Conservation (phyloP, 1,140 invertebrate species). For the Cephus cinctus region DNA sequence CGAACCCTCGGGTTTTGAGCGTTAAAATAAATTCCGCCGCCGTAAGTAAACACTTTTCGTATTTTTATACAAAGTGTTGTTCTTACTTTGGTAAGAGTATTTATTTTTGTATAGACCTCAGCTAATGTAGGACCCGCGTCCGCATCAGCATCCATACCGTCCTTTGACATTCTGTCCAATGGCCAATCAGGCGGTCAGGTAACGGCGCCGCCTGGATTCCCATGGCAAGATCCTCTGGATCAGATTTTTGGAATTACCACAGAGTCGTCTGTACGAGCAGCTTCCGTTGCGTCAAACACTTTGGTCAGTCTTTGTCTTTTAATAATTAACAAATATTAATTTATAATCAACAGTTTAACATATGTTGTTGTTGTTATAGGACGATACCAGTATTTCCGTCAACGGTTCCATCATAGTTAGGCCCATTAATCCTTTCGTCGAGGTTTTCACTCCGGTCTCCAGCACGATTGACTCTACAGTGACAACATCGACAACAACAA, state of each 20-base stretch:
- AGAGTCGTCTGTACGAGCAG: slow-evolving; percentile 35
- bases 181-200: slow-evolving; percentile 24
- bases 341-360: not conserved
- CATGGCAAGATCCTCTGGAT: slow-evolving; percentile 50
- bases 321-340: not conserved
- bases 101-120: slow-evolving; percentile 27
- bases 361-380: slow-evolving; percentile 28
- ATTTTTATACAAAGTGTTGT: not conserved
- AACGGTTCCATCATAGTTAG: slow-evolving; percentile 19
- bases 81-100: not conserved
- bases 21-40: slow-evolving; percentile 49
- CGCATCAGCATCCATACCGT: slow-evolving; percentile 19
- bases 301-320: slow-evolving; percentile 30
- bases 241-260: slow-evolving; percentile 51
- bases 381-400: slow-evolving; percentile 29
- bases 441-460: slow-evolving; percentile 40
- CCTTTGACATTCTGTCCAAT: slow-evolving; percentile 33
- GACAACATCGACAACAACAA: slow-evolving; percentile 9
- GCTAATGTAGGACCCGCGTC: slow-evolving; percentile 28
- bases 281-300: slow-evolving; percentile 47
- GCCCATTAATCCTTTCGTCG: slow-evolving; percentile 36
- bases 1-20: slow-evolving; percentile 39
- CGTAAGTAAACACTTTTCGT: slow-evolving; percentile 35
- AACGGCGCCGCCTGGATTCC: slow-evolving; percentile 40
- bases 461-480: slow-evolving; percentile 4